Evolutionary conservation across 2,113 vertebrate species (phyloP).

Genomic region (Oreochromis tanganicae): DNA sequence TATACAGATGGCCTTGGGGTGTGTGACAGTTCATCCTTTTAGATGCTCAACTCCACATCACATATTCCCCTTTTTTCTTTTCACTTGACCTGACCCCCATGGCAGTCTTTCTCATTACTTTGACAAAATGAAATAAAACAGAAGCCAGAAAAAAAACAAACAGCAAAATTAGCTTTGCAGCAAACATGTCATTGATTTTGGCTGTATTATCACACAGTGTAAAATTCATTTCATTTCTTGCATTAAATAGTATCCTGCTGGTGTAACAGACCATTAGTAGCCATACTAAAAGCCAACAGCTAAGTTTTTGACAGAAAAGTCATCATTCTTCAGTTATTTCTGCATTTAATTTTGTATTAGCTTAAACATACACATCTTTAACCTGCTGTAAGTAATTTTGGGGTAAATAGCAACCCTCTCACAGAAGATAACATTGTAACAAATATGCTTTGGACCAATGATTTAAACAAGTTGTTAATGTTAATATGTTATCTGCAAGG

Average conservation of each 20-base stretch:
- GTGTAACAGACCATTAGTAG: neutral
- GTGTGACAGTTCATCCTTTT: neutral
- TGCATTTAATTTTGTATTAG: neutral
- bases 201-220: neutral
- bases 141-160: neutral
- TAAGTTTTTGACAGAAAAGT: neutral
- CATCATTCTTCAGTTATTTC: neutral
- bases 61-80: neutral
- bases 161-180: neutral
- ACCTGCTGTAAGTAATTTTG: neutral
- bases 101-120: neutral
- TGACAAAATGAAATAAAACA: neutral
- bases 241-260: neutral
- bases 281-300: neutral
- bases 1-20: conserved; percentile 6
- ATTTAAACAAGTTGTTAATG: neutral
- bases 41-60: neutral
- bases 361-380: fast-evolving
- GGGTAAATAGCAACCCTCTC: neutral
- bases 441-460: neutral
- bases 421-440: neutral
- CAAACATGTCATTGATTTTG: neutral
- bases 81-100: neutral
- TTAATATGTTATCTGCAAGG: neutral
- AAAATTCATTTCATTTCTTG: neutral